A percentile compares a stretch with the other conserved stretches of the same genome.
Evolutionary conservation across 2,113 vertebrate species (phyloP).

Genomic region (Dinomys branickii): DNA sequence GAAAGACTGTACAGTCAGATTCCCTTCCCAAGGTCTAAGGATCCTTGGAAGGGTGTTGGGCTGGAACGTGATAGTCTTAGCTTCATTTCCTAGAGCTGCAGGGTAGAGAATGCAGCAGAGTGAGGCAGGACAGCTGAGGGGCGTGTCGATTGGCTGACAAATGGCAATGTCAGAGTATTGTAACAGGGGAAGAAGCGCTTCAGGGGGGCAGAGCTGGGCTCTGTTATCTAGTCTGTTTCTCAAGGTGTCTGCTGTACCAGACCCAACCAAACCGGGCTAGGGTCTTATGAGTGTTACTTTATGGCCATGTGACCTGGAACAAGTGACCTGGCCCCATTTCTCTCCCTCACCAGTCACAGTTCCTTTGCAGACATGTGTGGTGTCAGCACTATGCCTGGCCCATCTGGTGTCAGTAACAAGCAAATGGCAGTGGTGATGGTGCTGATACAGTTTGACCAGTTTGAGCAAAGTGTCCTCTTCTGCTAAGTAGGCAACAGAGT

Average conservation of each 20-base stretch:
- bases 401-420: background rate
- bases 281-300: background rate
- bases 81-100: background rate
- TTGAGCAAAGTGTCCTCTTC: background rate
- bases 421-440: background rate
- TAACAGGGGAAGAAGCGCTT: background rate
- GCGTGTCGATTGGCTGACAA: background rate
- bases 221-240: background rate
- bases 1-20: background rate
- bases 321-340: background rate
- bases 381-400: background rate
- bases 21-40: background rate
- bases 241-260: background rate
- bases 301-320: background rate
- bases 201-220: background rate
- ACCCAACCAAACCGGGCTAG: background rate
- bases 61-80: background rate
- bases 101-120: background rate
- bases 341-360: background rate
- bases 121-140: background rate
- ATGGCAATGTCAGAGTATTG: rapidly evolving
- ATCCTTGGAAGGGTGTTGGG: background rate
- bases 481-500: background rate
- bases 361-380: background rate
- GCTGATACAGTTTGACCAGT: background rate